A percentile compares a stretch with the other conserved stretches of the same genome.
These are phyloP conservation scores for Ctenopoma multispine DNA, from an alignment of 2,797 vertebrate species.

Conservation along the genomic window DNA sequence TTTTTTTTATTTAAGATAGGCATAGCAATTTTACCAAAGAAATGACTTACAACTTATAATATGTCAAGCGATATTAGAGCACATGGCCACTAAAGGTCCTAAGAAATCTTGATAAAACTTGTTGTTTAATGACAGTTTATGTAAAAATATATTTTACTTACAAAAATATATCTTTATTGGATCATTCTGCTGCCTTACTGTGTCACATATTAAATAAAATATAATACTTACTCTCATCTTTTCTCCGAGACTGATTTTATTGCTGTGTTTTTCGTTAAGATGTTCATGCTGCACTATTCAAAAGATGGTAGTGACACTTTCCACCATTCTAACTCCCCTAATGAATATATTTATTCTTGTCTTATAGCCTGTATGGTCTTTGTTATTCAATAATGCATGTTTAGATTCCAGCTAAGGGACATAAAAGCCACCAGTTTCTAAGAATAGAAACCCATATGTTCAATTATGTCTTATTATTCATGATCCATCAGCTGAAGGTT, in stretches of 20 bases:
- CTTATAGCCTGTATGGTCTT: conserved; percentile 44
- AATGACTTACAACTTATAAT: no score
- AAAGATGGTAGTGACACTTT: conserved; percentile 17
- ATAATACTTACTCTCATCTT: no score
- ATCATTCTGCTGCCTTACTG: no score
- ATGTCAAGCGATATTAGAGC: no score
- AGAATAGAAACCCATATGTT: conserved; percentile 65
- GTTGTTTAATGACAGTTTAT: not conserved
- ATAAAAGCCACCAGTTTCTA: conserved; percentile 58
- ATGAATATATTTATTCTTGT: conserved; percentile 58
- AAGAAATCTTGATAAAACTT: no score
- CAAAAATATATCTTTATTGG: not conserved
- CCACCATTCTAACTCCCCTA: conserved; percentile 25
- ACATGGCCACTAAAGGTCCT: no score
- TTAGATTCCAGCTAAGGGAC: conserved; percentile 39
- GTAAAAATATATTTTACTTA: not conserved
- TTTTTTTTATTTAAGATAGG: no score
- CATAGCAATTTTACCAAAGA: no score
- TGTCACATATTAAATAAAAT: no score
- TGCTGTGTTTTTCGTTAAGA: no score
- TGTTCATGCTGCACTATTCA: conserved; percentile 19
- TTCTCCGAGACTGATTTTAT: no score
- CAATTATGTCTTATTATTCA: conserved; percentile 63
- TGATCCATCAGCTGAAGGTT: conserved; percentile 54
- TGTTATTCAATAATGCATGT: conserved; percentile 68